These are phyloP conservation scores for Melipona quadrifasciata DNA, from an alignment of 1,140 invertebrate genomes.

Conservation along the genomic window DNA sequence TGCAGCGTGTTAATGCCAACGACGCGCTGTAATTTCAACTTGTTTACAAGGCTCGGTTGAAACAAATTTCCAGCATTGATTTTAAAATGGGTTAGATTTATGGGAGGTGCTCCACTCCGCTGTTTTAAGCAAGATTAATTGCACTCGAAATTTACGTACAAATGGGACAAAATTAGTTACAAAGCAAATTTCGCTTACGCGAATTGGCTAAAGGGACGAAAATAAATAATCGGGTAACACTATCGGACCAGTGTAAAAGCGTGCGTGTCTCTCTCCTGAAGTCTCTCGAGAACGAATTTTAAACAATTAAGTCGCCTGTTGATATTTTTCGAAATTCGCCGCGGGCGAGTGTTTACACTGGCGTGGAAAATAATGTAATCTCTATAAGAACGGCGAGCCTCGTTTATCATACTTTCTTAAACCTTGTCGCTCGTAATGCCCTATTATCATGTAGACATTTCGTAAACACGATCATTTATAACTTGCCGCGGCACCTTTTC, in stretches of 20 bases:
- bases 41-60: not conserved
- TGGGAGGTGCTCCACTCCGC: not conserved
- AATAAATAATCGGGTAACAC: not conserved
- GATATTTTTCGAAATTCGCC: not conserved
- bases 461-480: constrained; percentile 4
- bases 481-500: not conserved
- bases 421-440: not conserved
- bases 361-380: not conserved
- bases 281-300: no score
- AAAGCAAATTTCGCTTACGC: not conserved
- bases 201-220: not conserved
- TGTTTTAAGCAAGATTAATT: not conserved
- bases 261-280: not conserved
- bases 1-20: not conserved
- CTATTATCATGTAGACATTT: not conserved
- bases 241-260: not conserved
- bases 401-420: constrained; percentile 2
- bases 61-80: not conserved
- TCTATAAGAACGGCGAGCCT: not conserved
- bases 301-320: not conserved
- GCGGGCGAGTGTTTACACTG: no score
- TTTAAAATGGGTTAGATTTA: not conserved
- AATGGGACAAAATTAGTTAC: not conserved
- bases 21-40: not conserved
- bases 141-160: not conserved